Conservation (phyloP, 23 tunicate genomes). For the Aplidium turbinatum region DNA sequence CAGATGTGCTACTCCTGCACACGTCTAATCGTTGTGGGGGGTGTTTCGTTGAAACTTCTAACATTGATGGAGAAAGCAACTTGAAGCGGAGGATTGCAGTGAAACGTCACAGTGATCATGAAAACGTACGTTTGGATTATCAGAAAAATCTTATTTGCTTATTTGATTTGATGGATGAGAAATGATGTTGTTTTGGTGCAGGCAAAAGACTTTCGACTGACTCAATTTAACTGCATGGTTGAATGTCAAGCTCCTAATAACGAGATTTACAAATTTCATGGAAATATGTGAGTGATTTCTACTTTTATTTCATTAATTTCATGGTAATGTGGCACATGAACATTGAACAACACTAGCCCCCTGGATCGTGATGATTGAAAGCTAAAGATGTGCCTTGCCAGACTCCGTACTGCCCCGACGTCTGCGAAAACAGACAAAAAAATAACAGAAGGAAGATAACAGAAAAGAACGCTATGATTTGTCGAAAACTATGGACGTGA, state of each 20-base stretch:
- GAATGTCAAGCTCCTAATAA: slow-evolving; percentile 91
- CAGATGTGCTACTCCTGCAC: slow-evolving; percentile 89
- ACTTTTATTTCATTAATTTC: no score
- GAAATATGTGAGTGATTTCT: slow-evolving; percentile 98
- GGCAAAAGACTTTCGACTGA: slow-evolving; percentile 62
- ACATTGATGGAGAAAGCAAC: slow-evolving; percentile 97
- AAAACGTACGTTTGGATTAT: no score
- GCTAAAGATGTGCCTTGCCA: no score
- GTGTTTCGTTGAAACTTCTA: slow-evolving; percentile 96
- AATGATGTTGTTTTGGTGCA: slow-evolving; percentile 20
- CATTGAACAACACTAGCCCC: no score
- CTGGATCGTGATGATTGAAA: no score
- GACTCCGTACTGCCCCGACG: no score
- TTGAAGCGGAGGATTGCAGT: slow-evolving; percentile 89
- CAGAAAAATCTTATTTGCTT: no score
- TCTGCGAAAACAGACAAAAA: no score
- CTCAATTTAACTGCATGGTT: slow-evolving; percentile 74
- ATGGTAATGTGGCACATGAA: no score
- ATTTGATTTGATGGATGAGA: neutral
- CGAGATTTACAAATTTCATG: slow-evolving; percentile 81
- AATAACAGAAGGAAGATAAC: no score
- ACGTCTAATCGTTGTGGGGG: slow-evolving; percentile 76
- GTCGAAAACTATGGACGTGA: no score
- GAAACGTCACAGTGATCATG: slow-evolving; percentile 51
- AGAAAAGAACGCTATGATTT: no score